phyloP scores from a whole-genome alignment of 2,888 invertebrate species.

The Cryptophagus acutangulus region DNA sequence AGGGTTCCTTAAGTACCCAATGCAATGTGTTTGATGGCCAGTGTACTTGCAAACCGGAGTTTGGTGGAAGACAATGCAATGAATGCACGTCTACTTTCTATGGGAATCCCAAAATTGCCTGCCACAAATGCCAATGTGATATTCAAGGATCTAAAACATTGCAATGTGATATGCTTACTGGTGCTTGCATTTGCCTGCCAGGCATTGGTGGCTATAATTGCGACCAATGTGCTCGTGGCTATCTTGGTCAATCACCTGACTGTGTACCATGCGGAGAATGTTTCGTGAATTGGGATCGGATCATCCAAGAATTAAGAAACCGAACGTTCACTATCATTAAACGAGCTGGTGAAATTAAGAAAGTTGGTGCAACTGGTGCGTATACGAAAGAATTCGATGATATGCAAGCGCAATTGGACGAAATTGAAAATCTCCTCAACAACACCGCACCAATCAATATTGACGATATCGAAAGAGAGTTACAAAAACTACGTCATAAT shows the following conservation, averaged over 20 bases:
- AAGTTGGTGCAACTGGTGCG: constrained; percentile 92
- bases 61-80: constrained; percentile 93
- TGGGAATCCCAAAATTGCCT: constrained; percentile 89
- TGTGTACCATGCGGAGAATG: constrained; percentile 97
- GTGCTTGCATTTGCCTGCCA: constrained; percentile 83
- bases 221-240: constrained; percentile 87
- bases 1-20: constrained; percentile 75
- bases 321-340: constrained; percentile 77
- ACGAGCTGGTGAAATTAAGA: constrained; percentile 88
- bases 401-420: constrained; percentile 80
- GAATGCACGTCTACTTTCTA: constrained; percentile 92
- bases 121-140: constrained; percentile 87
- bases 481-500: constrained; percentile 55
- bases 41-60: constrained; percentile 83
- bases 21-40: constrained; percentile 91
- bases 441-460: constrained; percentile 75
- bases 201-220: constrained; percentile 96
- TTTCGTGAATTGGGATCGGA: constrained; percentile 95
- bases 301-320: constrained; percentile 67
- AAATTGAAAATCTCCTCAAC: constrained; percentile 73
- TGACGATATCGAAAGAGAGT: constrained; percentile 57
- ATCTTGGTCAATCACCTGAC: constrained; percentile 81
- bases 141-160: constrained; percentile 73
- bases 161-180: constrained; percentile 89
- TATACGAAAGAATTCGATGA: constrained; percentile 92